Conservation (phyloP, 2,113 vertebrate genomes). For the Silurus asotus region DNA sequence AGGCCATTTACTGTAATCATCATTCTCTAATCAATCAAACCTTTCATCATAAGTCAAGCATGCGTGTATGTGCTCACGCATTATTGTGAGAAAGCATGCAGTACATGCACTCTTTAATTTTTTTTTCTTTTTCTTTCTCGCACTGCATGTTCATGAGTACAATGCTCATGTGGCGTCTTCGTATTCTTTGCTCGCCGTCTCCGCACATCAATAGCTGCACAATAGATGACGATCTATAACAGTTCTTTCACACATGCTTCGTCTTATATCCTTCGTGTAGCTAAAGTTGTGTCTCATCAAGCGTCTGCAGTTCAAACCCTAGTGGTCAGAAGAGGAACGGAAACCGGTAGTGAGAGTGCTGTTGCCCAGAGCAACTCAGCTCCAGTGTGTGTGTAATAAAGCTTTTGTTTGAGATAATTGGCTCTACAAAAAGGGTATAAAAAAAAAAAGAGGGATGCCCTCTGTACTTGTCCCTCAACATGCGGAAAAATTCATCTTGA, state of each 20-base stretch:
- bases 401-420: constrained; percentile 72
- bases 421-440: constrained; percentile 61
- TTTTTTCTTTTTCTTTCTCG: background rate
- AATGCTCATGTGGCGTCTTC: background rate
- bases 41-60: constrained; percentile 78
- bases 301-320: constrained; percentile 40
- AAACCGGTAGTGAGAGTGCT: background rate
- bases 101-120: background rate
- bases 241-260: background rate
- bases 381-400: constrained; percentile 49
- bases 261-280: background rate
- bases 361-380: background rate
- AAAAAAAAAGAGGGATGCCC: constrained; percentile 64
- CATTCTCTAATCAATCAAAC: constrained; percentile 78
- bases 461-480: constrained; percentile 62
- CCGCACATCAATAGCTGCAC: background rate
- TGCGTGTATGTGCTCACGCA: constrained; percentile 29
- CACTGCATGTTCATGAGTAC: background rate
- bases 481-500: constrained; percentile 57
- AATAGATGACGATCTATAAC: too few relatives aligned
- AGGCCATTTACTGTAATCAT: constrained; percentile 83
- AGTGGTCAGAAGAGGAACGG: constrained; percentile 42
- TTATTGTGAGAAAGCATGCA: constrained; percentile 29
- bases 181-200: background rate
- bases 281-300: background rate